A percentile compares a stretch with the other conserved stretches of the same genome.
These are phyloP conservation scores for Liasis olivaceus DNA, from an alignment of 2,797 vertebrate genomes.

Conservation along the genomic window DNA sequence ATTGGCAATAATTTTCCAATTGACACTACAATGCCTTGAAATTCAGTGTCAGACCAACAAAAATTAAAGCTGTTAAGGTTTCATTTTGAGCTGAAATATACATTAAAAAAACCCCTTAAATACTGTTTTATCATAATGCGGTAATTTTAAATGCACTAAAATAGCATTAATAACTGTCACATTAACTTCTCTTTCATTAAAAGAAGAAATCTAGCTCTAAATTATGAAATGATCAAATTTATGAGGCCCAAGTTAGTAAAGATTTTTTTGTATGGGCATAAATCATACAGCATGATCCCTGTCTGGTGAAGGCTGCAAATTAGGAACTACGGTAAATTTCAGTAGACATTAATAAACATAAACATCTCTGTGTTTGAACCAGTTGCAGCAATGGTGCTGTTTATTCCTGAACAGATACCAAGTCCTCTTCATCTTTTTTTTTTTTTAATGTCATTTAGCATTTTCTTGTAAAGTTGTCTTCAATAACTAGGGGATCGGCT, in stretches of 20 bases:
- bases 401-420: slow-evolving; percentile 10
- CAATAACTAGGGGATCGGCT: not conserved
- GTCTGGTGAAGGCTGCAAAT: slow-evolving; percentile 57
- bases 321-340: slow-evolving; percentile 63
- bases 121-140: slow-evolving; percentile 68
- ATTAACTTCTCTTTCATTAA: slow-evolving; percentile 67
- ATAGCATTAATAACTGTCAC: slow-evolving; percentile 70
- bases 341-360: slow-evolving; percentile 60
- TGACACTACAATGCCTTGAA: slow-evolving; percentile 54
- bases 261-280: slow-evolving; percentile 64
- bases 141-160: slow-evolving; percentile 72
- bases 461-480: not conserved
- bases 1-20: slow-evolving; percentile 40
- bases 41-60: slow-evolving; percentile 58
- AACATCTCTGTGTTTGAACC: slow-evolving; percentile 41
- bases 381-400: slow-evolving; percentile 11
- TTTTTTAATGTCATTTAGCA: not conserved
- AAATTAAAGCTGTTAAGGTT: slow-evolving; percentile 67
- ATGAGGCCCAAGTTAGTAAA: slow-evolving; percentile 67
- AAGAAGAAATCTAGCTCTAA: slow-evolving; percentile 65
- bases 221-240: slow-evolving; percentile 71
- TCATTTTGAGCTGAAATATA: slow-evolving; percentile 71
- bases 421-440: not conserved
- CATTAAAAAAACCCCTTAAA: slow-evolving; percentile 54
- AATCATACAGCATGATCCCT: slow-evolving; percentile 65